Conservation (phyloP, 2,797 vertebrate genomes). For the Pipistrellus pygmaeus region DNA sequence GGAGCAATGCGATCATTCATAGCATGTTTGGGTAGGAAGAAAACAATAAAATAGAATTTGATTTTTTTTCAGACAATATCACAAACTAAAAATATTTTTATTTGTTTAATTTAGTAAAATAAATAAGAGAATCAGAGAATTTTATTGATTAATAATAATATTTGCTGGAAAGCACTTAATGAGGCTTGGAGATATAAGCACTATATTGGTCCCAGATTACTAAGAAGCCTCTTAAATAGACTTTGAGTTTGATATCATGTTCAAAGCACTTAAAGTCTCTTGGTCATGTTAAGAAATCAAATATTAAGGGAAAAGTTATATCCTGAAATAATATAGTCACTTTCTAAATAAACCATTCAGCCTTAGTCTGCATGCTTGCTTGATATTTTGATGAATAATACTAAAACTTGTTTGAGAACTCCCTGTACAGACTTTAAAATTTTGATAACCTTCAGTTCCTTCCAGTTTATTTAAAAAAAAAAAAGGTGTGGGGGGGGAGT, state of each 20-base stretch:
- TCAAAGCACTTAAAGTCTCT: conserved; percentile 45
- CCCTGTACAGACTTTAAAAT: neutral
- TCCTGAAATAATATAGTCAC: conserved; percentile 33
- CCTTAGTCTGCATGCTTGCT: neutral
- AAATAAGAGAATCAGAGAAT: conserved; percentile 52
- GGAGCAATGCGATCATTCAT: conserved; percentile 6
- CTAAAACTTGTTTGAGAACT: conserved; percentile 4
- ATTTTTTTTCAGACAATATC: conserved; percentile 60
- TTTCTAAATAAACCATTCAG: neutral
- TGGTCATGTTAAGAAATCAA: conserved; percentile 62
- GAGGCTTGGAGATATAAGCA: conserved; percentile 34
- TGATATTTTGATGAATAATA: conserved; percentile 40
- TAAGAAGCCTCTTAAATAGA: conserved; percentile 74
- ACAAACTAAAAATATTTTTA: conserved; percentile 59
- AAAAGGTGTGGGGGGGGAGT: too few relatives aligned
- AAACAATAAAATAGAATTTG: conserved; percentile 45
- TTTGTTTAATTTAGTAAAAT: conserved; percentile 59
- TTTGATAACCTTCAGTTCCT: neutral
- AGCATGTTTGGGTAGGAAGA: neutral
- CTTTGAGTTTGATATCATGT: conserved; percentile 62
- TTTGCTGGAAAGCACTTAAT: conserved; percentile 66
- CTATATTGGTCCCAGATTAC: conserved; percentile 21
- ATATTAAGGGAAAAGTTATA: conserved; percentile 61
- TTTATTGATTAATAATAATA: conserved; percentile 37
- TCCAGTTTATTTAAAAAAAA: neutral